Percentiles rank a stretch among this genome's conserved stretches.
Conservation (phyloP, 1,140 invertebrate genomes). For the Drosophila ananassae region DNA sequence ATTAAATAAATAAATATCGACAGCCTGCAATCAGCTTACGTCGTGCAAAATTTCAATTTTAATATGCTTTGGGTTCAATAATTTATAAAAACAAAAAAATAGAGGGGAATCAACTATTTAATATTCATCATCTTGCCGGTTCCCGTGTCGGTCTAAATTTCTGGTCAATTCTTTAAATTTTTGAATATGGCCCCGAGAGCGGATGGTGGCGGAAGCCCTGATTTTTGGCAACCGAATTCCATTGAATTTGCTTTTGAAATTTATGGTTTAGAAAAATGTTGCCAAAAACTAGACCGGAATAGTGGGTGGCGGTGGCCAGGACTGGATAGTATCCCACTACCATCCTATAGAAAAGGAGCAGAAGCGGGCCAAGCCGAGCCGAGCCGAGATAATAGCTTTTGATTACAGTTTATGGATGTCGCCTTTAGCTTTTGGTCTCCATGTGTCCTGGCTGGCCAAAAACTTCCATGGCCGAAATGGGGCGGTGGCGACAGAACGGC, state of each 20-base stretch:
- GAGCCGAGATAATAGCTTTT: conserved; percentile 76
- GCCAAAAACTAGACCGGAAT: conserved; percentile 73
- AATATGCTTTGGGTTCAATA: conserved; percentile 33
- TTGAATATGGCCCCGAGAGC: conserved; percentile 19
- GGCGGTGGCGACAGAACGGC: conserved; percentile 71
- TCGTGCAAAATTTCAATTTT: conserved; percentile 41
- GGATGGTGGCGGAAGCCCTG: conserved; percentile 52
- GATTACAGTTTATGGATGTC: conserved; percentile 82
- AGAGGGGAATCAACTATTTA: conserved; percentile 13
- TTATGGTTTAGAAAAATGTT: conserved; percentile 76
- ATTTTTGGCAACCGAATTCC: conserved; percentile 79
- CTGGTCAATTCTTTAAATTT: conserved; percentile 52
- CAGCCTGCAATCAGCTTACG: conserved; percentile 51
- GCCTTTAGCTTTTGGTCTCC: conserved; percentile 64
- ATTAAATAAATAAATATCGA: conserved; percentile 50
- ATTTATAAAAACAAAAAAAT: conserved; percentile 24
- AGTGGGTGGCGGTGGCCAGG: conserved; percentile 24
- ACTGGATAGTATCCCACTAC: not conserved
- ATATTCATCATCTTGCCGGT: conserved; percentile 17
- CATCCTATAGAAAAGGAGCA: not conserved
- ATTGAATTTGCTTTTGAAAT: conserved; percentile 76
- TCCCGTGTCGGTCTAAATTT: conserved; percentile 31
- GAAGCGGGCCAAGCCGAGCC: conserved; percentile 45
- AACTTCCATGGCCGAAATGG: conserved; percentile 37
- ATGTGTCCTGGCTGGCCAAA: conserved; percentile 36